phyloP scores from a whole-genome alignment of 2,888 invertebrate genomes.

The Hemaris fuciformis region DNA sequence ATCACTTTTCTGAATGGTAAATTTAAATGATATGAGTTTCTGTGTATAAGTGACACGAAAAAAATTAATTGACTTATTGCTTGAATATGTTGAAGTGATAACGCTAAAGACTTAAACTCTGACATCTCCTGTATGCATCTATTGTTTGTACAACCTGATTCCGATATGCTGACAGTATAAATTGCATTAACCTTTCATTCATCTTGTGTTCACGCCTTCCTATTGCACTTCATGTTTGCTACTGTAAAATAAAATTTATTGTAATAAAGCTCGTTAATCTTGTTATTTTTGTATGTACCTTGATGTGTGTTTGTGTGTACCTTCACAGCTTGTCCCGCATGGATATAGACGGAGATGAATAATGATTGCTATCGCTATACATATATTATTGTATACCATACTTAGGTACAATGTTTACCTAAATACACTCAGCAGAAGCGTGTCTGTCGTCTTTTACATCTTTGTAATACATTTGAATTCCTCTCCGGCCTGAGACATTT shows the following conservation, averaged over 20 bases:
- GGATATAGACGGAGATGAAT: neutral
- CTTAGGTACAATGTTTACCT: neutral
- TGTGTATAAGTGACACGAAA: too few species aligned
- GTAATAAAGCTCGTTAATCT: neutral
- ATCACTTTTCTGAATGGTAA: too few species aligned
- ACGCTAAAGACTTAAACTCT: neutral
- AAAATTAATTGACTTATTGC: too few species aligned
- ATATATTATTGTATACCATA: neutral
- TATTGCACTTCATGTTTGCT: constrained; percentile 5
- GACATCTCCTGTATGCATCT: neutral
- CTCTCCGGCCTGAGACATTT: neutral
- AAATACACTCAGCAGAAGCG: neutral
- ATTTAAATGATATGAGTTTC: too few species aligned
- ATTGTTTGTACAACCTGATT: neutral
- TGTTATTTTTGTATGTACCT: neutral
- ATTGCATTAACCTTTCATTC: neutral
- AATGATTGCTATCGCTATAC: neutral
- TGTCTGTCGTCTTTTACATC: neutral
- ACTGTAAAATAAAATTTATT: neutral
- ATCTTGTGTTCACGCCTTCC: neutral
- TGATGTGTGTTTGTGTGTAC: constrained; percentile 5
- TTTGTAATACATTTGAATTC: neutral
- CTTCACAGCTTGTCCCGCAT: constrained; percentile 5
- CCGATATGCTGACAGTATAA: neutral
- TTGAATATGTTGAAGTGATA: neutral